phyloP scores from a whole-genome alignment of 2,888 invertebrate species.

The Pseudococcus viburni region DNA sequence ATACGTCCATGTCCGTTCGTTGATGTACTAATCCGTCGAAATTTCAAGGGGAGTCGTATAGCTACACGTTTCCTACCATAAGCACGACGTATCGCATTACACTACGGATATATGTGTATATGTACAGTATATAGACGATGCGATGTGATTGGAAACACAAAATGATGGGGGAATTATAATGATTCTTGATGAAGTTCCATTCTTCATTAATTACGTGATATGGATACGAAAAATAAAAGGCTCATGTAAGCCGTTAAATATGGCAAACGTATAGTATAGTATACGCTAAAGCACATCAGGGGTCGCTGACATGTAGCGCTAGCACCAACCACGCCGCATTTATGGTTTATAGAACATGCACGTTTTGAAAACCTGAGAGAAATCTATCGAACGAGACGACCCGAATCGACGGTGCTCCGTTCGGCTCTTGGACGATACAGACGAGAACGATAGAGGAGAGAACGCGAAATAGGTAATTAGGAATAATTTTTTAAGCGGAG shows the following conservation, averaged over 20 bases:
- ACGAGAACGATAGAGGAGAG: too few species aligned
- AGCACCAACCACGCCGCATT: not conserved
- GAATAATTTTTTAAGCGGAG: slow-evolving; percentile 25
- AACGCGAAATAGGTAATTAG: not conserved
- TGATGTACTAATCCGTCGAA: slow-evolving; percentile 5
- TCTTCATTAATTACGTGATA: slow-evolving; percentile 49
- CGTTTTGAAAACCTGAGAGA: not conserved
- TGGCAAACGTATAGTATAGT: not conserved
- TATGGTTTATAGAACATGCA: too few species aligned
- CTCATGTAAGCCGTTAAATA: slow-evolving; percentile 4
- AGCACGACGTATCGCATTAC: slow-evolving; percentile 8
- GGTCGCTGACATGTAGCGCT: slow-evolving; percentile 1
- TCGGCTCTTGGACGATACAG: not conserved
- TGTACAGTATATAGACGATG: not conserved
- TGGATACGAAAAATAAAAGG: slow-evolving; percentile 28
- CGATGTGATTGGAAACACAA: slow-evolving; percentile 51
- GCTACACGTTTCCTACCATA: not conserved
- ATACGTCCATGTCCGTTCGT: not conserved
- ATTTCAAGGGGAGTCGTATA: not conserved
- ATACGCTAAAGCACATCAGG: not conserved
- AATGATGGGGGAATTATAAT: slow-evolving; percentile 51
- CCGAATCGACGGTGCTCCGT: not conserved
- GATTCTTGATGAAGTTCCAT: slow-evolving; percentile 43
- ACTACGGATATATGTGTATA: not conserved
- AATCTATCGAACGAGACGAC: not conserved